Conservation (phyloP, 2,888 invertebrate species). For the Chymomyza caudatula region DNA sequence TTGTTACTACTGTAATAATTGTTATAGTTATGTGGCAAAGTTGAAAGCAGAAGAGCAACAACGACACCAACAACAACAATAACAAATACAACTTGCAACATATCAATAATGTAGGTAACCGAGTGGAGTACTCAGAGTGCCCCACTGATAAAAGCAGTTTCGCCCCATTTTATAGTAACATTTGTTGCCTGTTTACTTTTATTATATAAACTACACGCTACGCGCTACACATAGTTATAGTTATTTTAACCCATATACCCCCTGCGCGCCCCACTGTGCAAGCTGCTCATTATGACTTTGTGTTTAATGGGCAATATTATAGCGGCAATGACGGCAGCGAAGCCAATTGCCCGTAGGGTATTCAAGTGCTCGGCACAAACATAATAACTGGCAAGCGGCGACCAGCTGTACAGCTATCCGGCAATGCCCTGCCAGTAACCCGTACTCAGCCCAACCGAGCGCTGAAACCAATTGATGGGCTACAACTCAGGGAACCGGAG, state of each 20-base stretch:
- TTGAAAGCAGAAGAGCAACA: conserved; percentile 34
- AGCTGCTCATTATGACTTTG: conserved; percentile 66
- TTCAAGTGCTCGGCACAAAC: conserved; percentile 57
- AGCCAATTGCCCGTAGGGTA: conserved; percentile 58
- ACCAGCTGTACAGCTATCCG: conserved; percentile 17
- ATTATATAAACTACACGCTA: conserved; percentile 54
- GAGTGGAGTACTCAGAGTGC: neutral
- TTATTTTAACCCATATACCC: conserved; percentile 53
- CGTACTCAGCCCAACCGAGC: neutral
- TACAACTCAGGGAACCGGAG: neutral
- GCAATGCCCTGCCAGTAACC: neutral
- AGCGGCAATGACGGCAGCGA: conserved; percentile 13
- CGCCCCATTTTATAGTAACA: conserved; percentile 32
- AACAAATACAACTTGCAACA: too few relatives aligned
- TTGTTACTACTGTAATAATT: conserved; percentile 31
- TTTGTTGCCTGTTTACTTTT: conserved; percentile 67
- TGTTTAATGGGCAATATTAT: conserved; percentile 67
- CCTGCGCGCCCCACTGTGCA: neutral
- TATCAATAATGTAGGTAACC: too few relatives aligned
- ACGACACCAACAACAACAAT: too few relatives aligned
- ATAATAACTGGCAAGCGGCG: conserved; percentile 38
- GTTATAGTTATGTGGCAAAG: conserved; percentile 37
- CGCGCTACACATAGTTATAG: conserved; percentile 47
- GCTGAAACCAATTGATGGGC: neutral
- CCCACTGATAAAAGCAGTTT: conserved; percentile 60